Conservation (phyloP, 2,888 invertebrate genomes). For the Ischnura elegans region DNA sequence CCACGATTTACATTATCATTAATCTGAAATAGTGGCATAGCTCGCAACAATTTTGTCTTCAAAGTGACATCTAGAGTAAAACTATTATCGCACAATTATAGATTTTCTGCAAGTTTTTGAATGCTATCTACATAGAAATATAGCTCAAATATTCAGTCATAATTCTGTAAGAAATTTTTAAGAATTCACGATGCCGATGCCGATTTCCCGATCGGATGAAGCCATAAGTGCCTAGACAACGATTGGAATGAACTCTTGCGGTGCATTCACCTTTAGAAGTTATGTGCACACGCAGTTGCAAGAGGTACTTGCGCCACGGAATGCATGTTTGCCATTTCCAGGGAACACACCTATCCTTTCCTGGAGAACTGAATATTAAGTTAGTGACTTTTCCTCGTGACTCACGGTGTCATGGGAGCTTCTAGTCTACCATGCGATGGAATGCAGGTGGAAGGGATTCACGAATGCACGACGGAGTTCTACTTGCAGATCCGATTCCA, state of each 20-base stretch:
- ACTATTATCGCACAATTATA: too few species aligned
- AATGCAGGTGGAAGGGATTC: not conserved
- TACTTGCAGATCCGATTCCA: not conserved
- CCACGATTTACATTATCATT: too few species aligned
- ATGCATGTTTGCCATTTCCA: not conserved
- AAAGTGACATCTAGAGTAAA: too few species aligned
- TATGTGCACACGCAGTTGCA: not conserved
- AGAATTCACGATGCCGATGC: too few species aligned
- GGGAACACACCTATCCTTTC: not conserved
- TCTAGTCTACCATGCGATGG: not conserved
- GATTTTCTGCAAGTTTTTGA: too few species aligned
- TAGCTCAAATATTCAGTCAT: too few species aligned
- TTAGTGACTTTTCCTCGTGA: not conserved
- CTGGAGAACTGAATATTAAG: not conserved
- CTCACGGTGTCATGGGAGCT: not conserved
- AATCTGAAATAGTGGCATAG: too few species aligned
- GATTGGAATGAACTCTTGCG: not conserved
- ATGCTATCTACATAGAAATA: too few species aligned
- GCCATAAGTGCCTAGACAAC: not conserved
- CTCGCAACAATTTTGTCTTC: too few species aligned
- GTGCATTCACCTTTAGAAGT: not conserved
- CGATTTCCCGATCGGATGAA: too few species aligned
- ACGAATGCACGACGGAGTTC: not conserved
- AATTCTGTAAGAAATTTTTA: too few species aligned
- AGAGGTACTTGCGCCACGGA: too few species aligned